Base-by-base conservation (phyloP, 2,888 invertebrate species). In the Callinectes sapidus region DNA sequence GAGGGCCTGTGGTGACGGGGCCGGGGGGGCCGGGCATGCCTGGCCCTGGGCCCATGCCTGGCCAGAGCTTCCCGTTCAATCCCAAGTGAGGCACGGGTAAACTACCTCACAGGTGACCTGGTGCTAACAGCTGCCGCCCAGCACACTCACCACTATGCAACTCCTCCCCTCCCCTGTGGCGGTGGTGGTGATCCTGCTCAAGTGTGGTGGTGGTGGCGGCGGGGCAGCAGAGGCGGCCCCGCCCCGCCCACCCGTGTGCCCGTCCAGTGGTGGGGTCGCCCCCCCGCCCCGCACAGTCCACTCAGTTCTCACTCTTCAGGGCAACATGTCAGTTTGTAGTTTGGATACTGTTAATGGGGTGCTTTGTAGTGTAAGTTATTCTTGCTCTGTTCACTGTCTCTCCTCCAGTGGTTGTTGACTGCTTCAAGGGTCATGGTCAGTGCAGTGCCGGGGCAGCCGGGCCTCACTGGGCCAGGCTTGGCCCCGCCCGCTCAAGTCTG, bases 1-100 rank as follows among this genome's bases (percentile, higher is more conserved):
- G 93, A 87, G 91, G 94, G 61, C 94, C 91, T 86, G 94, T 92
- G 48, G 92, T 91, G 18, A 90, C 89, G 87, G 91, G 92, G 35
- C 92, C 92, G n/a, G 93, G 90, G 86, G 93, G 89, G 28, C 92
- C 93, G n/a, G 91, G 90, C 55, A 91, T 92, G 91, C 93, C 93
- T 55, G 94, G 93, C 61, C 94, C 94, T 48, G 94, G 94, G 81
- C 92, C 94, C 28, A 94, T 94, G 94, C 92, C 91, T 87, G 92
- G 92, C 87, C 93, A 93, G 91, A 91, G 94, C 87, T 94, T 94
- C 90, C 94, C 94, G 55, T 94, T 91, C 89, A 93, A 92, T 89
- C 92, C 93, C 90, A 94, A 94, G 90, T 94, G 93, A 94, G 89
- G 91, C 81, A 54, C 77, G 92, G 91, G 90, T 89, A 92, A 92